Evolutionary conservation across 2,113 vertebrate genomes (phyloP).

Genomic region (Meleagris gallopavo): DNA sequence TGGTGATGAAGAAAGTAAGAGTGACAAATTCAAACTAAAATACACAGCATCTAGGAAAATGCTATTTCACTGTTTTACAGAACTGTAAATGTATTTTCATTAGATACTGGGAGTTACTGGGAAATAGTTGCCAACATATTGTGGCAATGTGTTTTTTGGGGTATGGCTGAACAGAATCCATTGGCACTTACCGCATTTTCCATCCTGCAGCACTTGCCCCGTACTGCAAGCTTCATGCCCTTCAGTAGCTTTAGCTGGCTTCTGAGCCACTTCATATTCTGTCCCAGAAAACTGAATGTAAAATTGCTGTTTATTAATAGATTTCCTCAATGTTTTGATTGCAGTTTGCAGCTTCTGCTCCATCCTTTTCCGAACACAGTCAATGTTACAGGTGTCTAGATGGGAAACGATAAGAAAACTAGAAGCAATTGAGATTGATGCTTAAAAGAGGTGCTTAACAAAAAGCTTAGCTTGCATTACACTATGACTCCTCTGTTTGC

Average conservation of each 20-base stretch:
- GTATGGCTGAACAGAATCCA: background rate
- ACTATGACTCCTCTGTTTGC: background rate
- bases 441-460: conserved; percentile 38
- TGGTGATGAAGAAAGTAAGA: background rate
- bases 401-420: conserved; percentile 42
- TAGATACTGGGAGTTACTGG: background rate
- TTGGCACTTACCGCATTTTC: conserved; percentile 87
- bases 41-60: background rate
- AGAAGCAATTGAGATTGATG: conserved; percentile 63
- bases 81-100: background rate
- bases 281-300: conserved; percentile 93
- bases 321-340: conserved; percentile 91
- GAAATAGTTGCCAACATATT: background rate
- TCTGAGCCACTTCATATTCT: conserved; percentile 93
- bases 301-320: conserved; percentile 95
- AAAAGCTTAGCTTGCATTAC: background rate
- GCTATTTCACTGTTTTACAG: background rate
- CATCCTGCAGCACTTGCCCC: conserved; percentile 87
- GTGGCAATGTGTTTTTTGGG: background rate
- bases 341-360: conserved; percentile 92
- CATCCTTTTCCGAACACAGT: conserved; percentile 88
- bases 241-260: conserved; percentile 81
- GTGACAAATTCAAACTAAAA: background rate
- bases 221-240: conserved; percentile 84
- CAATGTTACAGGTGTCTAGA: conserved; percentile 88